phyloP scores from a whole-genome alignment of 2,888 invertebrate genomes.

The Calameuta idolon region DNA sequence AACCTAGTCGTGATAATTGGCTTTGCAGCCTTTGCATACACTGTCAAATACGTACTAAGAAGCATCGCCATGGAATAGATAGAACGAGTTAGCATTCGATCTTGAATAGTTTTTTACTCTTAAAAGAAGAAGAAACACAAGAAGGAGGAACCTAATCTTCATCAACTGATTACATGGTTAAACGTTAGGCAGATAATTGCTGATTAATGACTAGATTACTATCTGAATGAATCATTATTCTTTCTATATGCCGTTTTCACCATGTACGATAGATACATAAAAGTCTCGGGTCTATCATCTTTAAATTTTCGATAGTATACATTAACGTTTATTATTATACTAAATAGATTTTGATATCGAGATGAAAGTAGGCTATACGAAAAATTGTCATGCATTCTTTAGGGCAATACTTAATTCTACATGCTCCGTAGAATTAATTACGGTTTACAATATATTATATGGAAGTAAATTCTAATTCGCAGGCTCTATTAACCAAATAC shows the following conservation, averaged over 20 bases:
- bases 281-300: constrained; percentile 6
- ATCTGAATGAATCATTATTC: not conserved
- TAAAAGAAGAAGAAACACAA: constrained; percentile 20
- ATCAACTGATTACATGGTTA: constrained; percentile 23
- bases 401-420: not conserved
- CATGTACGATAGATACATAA: not conserved
- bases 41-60: constrained; percentile 91
- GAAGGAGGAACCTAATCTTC: not conserved
- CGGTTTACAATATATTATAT: not conserved
- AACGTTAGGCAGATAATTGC: not conserved
- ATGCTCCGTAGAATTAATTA: not conserved
- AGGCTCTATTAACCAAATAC: not conserved
- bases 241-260: not conserved
- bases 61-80: constrained; percentile 76
- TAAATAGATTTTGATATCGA: constrained; percentile 42
- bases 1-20: constrained; percentile 90
- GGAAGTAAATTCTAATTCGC: not conserved
- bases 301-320: constrained; percentile 24
- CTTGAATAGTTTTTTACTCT: constrained; percentile 2
- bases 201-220: constrained; percentile 3
- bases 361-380: constrained; percentile 3
- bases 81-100: not conserved
- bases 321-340: constrained; percentile 18
- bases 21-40: constrained; percentile 91
- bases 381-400: not conserved